These are phyloP conservation scores for Larimichthys crocea DNA, from an alignment of 2,113 vertebrate species.

Conservation along the genomic window DNA sequence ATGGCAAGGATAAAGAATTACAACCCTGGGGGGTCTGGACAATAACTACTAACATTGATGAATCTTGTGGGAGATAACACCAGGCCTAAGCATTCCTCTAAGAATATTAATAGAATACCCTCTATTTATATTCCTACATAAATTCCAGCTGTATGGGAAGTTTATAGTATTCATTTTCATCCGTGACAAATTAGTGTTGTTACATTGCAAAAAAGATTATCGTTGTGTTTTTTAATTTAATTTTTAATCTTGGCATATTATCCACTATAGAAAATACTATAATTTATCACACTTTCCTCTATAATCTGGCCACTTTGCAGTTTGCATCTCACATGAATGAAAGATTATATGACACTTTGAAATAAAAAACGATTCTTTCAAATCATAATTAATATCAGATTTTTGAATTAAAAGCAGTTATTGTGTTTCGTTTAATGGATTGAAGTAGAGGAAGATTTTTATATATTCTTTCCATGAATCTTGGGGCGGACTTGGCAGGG, in stretches of 20 bases:
- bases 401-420: constrained; percentile 7
- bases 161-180: constrained; percentile 63
- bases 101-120: constrained; percentile 66
- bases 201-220: constrained; percentile 37
- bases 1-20: constrained; percentile 82
- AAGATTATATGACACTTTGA: neutral
- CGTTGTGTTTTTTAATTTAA: constrained; percentile 28
- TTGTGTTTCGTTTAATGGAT: constrained; percentile 32
- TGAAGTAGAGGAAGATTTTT: neutral
- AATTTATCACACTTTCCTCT: constrained; percentile 21
- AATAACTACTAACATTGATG: constrained; percentile 78
- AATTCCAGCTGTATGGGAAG: constrained; percentile 63
- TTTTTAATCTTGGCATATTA: constrained; percentile 36
- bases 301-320: constrained; percentile 23
- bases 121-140: constrained; percentile 64
- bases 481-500: constrained; percentile 27
- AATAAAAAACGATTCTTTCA: neutral
- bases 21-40: constrained; percentile 76
- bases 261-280: constrained; percentile 15
- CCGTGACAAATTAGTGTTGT: constrained; percentile 60
- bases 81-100: constrained; percentile 67
- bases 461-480: constrained; percentile 14
- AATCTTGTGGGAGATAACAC: constrained; percentile 73
- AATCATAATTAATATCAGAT: constrained; percentile 16
- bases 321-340: constrained; percentile 4